phyloP scores from a whole-genome alignment of 2,113 vertebrate species.

The Hippocampus guttulatus region DNA sequence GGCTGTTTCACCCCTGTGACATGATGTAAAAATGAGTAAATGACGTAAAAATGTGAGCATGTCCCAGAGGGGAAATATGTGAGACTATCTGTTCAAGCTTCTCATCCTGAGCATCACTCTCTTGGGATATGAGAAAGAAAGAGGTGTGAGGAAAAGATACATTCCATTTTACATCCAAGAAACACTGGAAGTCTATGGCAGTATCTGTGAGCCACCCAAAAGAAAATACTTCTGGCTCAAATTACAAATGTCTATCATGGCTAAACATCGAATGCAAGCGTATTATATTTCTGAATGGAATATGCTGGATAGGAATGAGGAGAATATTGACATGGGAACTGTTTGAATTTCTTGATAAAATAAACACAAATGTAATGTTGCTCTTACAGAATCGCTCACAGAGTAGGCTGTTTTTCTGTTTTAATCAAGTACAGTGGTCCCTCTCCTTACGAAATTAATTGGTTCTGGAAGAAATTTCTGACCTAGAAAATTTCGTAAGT shows the following conservation, averaged over 20 bases:
- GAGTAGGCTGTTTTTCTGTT: neutral
- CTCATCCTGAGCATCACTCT: slow-evolving; percentile 15
- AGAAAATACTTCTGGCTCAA: neutral
- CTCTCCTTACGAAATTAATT: too few species aligned
- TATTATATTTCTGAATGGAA: neutral
- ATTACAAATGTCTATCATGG: neutral
- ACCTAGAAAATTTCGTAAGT: too few species aligned
- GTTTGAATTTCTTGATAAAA: neutral
- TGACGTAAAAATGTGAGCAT: slow-evolving; percentile 9
- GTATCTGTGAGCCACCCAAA: neutral
- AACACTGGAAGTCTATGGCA: neutral
- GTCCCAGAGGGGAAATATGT: slow-evolving; percentile 30
- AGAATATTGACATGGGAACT: neutral
- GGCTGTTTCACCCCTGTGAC: slow-evolving; percentile 7
- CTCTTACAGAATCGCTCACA: too few species aligned
- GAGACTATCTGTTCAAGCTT: slow-evolving; percentile 19
- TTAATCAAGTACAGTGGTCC: neutral
- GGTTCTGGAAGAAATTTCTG: too few species aligned
- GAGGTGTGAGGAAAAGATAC: slow-evolving; percentile 9
- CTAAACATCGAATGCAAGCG: neutral
- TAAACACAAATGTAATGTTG: too few species aligned
- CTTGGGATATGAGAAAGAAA: slow-evolving; percentile 19
- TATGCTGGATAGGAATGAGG: neutral
- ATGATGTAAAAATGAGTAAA: slow-evolving; percentile 8
- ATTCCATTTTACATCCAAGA: slow-evolving; percentile 8